A percentile compares a stretch with the other conserved stretches of the same genome.
Evolutionary conservation across 2,888 invertebrate genomes (phyloP).

Genomic region (Ophion slaviceki): DNA sequence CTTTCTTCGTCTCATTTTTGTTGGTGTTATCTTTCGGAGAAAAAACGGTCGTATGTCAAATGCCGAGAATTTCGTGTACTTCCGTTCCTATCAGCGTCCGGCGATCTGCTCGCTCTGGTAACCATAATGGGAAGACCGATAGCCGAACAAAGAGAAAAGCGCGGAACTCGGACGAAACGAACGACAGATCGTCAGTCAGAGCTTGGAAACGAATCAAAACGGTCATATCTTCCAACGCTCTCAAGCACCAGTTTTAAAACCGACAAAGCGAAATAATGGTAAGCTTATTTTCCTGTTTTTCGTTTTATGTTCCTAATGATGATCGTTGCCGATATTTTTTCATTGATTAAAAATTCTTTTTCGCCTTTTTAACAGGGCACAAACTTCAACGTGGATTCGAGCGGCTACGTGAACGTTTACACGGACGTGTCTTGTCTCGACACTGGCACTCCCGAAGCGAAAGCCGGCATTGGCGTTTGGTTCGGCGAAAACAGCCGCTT

Average conservation of each 20-base stretch:
- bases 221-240: neutral
- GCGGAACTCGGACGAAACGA: constrained; percentile 5
- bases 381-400: constrained; percentile 84
- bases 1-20: neutral
- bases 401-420: constrained; percentile 88
- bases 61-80: neutral
- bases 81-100: neutral
- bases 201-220: constrained; percentile 21
- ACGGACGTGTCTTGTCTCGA: constrained; percentile 97
- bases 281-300: neutral
- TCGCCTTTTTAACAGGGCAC: constrained; percentile 64
- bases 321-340: constrained; percentile 17
- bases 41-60: constrained; percentile 1
- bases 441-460: constrained; percentile 91
- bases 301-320: neutral
- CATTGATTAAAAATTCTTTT: constrained; percentile 37
- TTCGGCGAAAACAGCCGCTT: constrained; percentile 91
- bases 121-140: neutral
- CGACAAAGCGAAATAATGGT: constrained; percentile 6
- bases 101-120: constrained; percentile 24
- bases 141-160: constrained; percentile 24
- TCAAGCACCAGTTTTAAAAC: constrained; percentile 1
- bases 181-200: neutral
- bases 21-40: neutral
- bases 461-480: constrained; percentile 96